Evolutionary conservation across 2,888 invertebrate species (phyloP).

Genomic region (Hypena proboscidalis): DNA sequence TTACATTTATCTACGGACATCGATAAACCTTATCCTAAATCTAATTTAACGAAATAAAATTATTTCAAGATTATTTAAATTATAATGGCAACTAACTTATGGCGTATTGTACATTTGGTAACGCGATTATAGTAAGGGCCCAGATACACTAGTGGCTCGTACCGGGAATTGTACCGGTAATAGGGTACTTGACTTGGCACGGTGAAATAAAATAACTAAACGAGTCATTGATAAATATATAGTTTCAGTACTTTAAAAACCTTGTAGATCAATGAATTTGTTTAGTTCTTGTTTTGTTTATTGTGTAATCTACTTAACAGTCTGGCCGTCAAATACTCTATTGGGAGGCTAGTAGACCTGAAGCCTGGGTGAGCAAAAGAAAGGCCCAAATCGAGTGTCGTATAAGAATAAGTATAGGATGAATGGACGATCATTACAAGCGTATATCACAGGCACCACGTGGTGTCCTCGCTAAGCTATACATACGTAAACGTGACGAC

Average conservation of each 20-base stretch:
- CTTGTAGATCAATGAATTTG: too few species aligned
- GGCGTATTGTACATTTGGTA: conserved; percentile 41
- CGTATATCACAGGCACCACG: conserved; percentile 79
- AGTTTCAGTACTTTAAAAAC: too few species aligned
- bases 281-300: too few species aligned
- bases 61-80: conserved; percentile 23
- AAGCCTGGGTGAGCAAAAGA: conserved; percentile 34
- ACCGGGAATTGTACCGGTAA: too few species aligned
- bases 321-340: too few species aligned
- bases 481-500: conserved; percentile 49
- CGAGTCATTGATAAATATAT: background rate
- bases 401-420: conserved; percentile 56
- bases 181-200: background rate
- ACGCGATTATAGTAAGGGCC: conserved; percentile 15
- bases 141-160: conserved; percentile 14
- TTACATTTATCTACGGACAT: conserved; percentile 27
- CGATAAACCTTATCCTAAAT: conserved; percentile 30
- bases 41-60: conserved; percentile 37
- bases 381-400: conserved; percentile 46
- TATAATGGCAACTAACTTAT: conserved; percentile 19
- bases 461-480: conserved; percentile 68
- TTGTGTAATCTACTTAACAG: too few species aligned
- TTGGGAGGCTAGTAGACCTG: conserved; percentile 2
- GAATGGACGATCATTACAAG: conserved; percentile 82
- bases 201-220: background rate